A percentile compares a stretch with the other conserved stretches of the same genome.
phyloP scores from a whole-genome alignment of 2,797 vertebrate species.

The Poeciliopsis turneri region DNA sequence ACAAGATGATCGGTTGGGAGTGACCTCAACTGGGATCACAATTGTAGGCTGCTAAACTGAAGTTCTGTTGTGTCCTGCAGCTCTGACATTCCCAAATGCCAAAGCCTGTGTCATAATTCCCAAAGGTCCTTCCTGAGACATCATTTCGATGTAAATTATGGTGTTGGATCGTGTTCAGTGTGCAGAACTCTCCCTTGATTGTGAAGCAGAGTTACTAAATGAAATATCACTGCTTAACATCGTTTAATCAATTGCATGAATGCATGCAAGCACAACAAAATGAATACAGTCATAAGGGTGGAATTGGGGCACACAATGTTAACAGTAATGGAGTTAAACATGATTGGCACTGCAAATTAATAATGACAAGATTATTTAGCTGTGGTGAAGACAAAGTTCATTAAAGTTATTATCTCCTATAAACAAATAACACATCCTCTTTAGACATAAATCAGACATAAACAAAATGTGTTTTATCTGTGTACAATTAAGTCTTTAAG shows the following conservation, averaged over 20 bases:
- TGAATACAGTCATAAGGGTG: conserved; percentile 31
- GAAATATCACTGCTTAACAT: conserved; percentile 34
- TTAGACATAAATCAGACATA: background rate
- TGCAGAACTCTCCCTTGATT: conserved; percentile 25
- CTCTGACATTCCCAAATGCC: conserved; percentile 54
- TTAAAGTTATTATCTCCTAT: conserved; percentile 19
- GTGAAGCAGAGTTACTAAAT: conserved; percentile 30
- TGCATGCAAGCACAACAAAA: conserved; percentile 32
- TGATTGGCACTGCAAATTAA: conserved; percentile 18
- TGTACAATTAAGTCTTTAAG: background rate
- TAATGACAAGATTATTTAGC: conserved; percentile 33
- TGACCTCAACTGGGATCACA: conserved; percentile 56
- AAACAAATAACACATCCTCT: background rate
- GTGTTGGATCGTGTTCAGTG: conserved; percentile 20
- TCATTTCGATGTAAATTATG: conserved; percentile 48
- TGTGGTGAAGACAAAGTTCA: conserved; percentile 16
- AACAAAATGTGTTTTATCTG: background rate
- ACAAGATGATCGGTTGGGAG: conserved; percentile 49
- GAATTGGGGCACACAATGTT: conserved; percentile 27
- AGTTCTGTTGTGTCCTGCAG: conserved; percentile 39
- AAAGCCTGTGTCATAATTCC: conserved; percentile 41
- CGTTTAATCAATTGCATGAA: conserved; percentile 56
- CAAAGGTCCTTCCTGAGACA: conserved; percentile 46
- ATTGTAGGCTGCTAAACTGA: conserved; percentile 50
- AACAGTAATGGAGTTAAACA: conserved; percentile 42